Percentiles rank a stretch among this genome's conserved stretches.
These are phyloP conservation scores for Trachelus stipa DNA, from an alignment of 2,888 invertebrate genomes.

Conservation along the genomic window DNA sequence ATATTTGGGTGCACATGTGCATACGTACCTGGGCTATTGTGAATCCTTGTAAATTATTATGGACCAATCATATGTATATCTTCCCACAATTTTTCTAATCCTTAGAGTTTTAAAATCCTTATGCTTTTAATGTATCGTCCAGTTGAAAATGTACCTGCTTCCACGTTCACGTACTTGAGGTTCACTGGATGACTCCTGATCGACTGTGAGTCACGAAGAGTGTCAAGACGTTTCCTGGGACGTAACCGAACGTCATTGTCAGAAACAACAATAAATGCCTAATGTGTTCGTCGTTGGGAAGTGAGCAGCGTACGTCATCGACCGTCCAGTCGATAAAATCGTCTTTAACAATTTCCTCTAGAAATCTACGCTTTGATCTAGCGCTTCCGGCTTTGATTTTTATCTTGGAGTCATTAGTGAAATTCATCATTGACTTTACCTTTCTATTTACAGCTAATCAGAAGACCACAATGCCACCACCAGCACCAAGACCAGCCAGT, in stretches of 20 bases:
- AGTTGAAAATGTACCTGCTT: not conserved
- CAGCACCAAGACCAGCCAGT: slow-evolving; percentile 57
- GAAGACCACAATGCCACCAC: slow-evolving; percentile 54
- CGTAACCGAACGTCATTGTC: not conserved
- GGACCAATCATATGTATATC: not conserved
- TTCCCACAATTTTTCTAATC: not conserved
- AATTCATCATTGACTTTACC: not conserved
- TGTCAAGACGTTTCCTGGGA: not conserved
- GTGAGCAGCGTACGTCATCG: not conserved
- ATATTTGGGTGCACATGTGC: not conserved
- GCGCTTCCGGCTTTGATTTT: not conserved
- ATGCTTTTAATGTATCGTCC: not conserved
- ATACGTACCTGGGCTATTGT: not conserved
- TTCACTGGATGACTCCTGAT: not conserved
- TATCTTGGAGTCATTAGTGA: not conserved
- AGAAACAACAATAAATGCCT: not conserved
- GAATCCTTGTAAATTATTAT: not conserved
- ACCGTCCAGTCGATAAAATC: not conserved
- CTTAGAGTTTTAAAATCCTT: not conserved
- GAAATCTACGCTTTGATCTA: not conserved
- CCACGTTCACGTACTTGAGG: not conserved
- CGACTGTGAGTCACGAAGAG: not conserved
- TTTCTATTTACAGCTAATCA: slow-evolving; percentile 53
- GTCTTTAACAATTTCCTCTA: not conserved
- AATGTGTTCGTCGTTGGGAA: not conserved